phyloP scores from a whole-genome alignment of 1,140 invertebrate genomes.

The Ceratina japonica region DNA sequence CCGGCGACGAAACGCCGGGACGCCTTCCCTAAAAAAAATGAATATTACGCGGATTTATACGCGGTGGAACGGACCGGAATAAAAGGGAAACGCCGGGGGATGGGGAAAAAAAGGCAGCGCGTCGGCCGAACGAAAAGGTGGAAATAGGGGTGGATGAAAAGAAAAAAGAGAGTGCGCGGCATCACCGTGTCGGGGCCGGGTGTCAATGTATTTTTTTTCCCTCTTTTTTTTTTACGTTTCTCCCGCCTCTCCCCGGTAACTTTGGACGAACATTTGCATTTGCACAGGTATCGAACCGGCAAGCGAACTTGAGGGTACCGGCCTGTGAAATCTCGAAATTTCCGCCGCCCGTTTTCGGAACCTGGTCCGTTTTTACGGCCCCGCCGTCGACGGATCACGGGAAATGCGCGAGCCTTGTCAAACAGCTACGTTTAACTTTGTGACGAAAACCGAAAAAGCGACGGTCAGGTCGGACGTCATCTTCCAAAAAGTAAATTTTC shows the following conservation, averaged over 20 bases:
- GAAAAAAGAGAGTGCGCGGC: neutral
- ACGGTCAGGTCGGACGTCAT: too few relatives aligned
- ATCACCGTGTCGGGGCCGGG: neutral
- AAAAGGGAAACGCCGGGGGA: neutral
- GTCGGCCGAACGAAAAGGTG: neutral
- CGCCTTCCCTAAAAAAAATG: conserved; percentile 21
- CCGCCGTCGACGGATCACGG: too few relatives aligned
- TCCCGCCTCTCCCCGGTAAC: too few relatives aligned
- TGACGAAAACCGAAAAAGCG: too few relatives aligned
- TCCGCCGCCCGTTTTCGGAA: neutral
- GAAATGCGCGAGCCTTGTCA: too few relatives aligned
- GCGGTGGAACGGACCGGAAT: neutral
- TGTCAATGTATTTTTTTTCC: conserved; percentile 6
- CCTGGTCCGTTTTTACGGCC: neutral
- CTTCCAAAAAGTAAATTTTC: too few relatives aligned
- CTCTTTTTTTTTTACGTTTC: neutral
- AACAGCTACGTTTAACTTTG: too few relatives aligned
- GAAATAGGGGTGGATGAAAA: neutral
- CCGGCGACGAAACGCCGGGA: conserved; percentile 21
- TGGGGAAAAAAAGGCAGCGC: neutral
- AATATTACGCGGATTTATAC: conserved; percentile 40
- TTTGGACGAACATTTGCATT: conserved; percentile 18
- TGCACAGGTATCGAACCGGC: conserved; percentile 6
- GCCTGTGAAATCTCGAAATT: conserved; percentile 26
- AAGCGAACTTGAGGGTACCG: neutral